Percentiles rank a stretch among this genome's conserved stretches.
Conservation (phyloP, 2,113 vertebrate species). For the Oncorhynchus masou region DNA sequence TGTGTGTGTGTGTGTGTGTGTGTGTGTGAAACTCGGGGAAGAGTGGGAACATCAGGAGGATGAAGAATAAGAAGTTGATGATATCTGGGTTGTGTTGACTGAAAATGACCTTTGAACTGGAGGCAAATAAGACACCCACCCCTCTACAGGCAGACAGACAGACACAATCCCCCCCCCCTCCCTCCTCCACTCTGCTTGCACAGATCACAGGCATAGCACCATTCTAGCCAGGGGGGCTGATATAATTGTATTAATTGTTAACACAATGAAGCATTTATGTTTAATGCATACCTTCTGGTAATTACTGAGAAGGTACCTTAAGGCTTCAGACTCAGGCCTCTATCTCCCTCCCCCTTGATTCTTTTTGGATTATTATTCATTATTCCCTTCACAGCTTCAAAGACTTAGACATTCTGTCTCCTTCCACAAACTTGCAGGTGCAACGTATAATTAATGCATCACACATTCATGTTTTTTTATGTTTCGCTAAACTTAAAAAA, state of each 20-base stretch:
- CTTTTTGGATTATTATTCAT: conserved; percentile 41
- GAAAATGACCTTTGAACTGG: conserved; percentile 34
- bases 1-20: too few species aligned
- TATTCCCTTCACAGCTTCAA: conserved; percentile 42
- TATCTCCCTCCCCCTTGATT: conserved; percentile 16
- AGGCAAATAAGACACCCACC: not conserved
- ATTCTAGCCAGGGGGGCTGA: conserved; percentile 7
- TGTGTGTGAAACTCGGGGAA: too few species aligned
- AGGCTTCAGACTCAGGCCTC: conserved; percentile 51
- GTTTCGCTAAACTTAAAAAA: conserved; percentile 5
- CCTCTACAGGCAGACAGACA: too few species aligned
- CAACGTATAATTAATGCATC: conserved; percentile 58
- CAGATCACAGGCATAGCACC: too few species aligned
- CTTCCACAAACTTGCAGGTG: conserved; percentile 43
- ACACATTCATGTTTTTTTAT: conserved; percentile 40
- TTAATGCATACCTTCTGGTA: conserved; percentile 75
- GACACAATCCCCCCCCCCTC: too few species aligned
- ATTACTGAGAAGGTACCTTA: conserved; percentile 60
- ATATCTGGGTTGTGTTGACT: not conserved
- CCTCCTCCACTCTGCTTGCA: too few species aligned
- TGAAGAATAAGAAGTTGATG: too few species aligned
- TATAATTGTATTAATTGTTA: conserved; percentile 78
- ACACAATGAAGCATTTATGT: conserved; percentile 75
- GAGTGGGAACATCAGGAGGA: too few species aligned
- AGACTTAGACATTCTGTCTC: conserved; percentile 53